Evolutionary conservation across 2,888 invertebrate species (phyloP).

Genomic region (Smittia aterrima): DNA sequence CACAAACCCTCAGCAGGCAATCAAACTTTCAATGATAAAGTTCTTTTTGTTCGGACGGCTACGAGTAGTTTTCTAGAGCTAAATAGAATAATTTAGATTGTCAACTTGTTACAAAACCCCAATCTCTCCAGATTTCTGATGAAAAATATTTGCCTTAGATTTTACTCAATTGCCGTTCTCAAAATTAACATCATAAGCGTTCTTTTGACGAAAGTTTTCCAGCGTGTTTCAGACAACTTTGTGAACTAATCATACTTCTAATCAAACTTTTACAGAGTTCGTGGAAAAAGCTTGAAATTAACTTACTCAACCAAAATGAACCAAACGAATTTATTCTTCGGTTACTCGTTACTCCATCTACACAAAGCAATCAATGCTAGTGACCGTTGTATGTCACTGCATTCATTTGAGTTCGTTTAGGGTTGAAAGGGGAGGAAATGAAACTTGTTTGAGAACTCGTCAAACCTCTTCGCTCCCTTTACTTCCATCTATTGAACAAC

Average conservation of each 20-base stretch:
- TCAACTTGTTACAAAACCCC: slow-evolving; percentile 38
- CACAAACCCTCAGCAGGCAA: slow-evolving; percentile 25
- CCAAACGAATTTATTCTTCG: too few species aligned
- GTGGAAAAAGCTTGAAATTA: too few species aligned
- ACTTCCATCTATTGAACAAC: background rate
- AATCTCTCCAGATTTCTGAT: slow-evolving; percentile 23
- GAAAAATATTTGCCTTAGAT: background rate
- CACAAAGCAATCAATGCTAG: too few species aligned
- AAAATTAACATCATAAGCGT: slow-evolving; percentile 13
- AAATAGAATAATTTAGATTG: slow-evolving; percentile 41
- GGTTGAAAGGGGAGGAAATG: too few species aligned
- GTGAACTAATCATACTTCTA: too few species aligned
- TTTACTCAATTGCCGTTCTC: slow-evolving; percentile 16
- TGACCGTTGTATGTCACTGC: too few species aligned
- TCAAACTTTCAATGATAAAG: slow-evolving; percentile 29
- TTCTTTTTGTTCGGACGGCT: slow-evolving; percentile 9
- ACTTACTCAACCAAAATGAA: too few species aligned
- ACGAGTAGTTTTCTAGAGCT: background rate
- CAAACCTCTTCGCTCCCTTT: background rate
- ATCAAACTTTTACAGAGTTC: too few species aligned
- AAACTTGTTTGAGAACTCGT: background rate
- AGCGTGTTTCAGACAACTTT: background rate
- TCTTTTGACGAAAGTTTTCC: background rate
- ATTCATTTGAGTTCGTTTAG: too few species aligned
- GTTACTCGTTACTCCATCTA: too few species aligned